A percentile compares a stretch with the other conserved stretches of the same genome.
These are phyloP conservation scores for Tromatobia lineatoria DNA, from an alignment of 2,888 invertebrate species.

Conservation along the genomic window DNA sequence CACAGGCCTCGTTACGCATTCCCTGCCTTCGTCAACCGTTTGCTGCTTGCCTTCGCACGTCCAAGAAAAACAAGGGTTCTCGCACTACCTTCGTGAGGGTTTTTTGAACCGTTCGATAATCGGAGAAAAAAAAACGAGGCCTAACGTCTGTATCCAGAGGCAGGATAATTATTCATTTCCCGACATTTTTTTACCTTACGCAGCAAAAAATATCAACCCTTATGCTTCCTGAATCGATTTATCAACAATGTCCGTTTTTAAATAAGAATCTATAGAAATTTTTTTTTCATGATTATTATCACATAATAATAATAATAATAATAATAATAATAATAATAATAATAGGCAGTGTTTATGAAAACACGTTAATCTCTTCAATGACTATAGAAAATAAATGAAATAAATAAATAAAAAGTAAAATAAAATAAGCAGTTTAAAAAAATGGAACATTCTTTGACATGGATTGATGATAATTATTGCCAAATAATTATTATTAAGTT, in stretches of 20 bases:
- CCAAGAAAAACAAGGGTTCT: constrained; percentile 31
- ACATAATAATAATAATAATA: no score
- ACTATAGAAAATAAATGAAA: no score
- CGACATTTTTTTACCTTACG: background rate
- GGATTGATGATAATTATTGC: no score
- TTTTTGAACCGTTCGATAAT: constrained; percentile 50
- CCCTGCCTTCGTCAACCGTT: constrained; percentile 33
- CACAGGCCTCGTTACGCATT: constrained; percentile 61
- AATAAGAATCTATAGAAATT: no score
- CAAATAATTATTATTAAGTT: no score
- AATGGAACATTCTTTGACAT: no score
- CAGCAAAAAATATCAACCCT: background rate
- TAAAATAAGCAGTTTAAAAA: no score
- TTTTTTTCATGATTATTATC: no score
- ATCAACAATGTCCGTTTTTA: background rate
- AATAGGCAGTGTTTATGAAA: no score
- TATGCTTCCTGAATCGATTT: background rate
- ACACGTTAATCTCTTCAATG: no score
- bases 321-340: no score
- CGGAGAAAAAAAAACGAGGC: constrained; percentile 8
- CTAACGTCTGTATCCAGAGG: constrained; percentile 24
- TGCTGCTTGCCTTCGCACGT: constrained; percentile 7
- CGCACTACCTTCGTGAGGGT: background rate
- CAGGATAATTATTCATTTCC: constrained; percentile 36
- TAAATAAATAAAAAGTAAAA: no score